Evolutionary conservation across 2,797 vertebrate genomes (phyloP).

Genomic region (Cirrhinus mrigala): DNA sequence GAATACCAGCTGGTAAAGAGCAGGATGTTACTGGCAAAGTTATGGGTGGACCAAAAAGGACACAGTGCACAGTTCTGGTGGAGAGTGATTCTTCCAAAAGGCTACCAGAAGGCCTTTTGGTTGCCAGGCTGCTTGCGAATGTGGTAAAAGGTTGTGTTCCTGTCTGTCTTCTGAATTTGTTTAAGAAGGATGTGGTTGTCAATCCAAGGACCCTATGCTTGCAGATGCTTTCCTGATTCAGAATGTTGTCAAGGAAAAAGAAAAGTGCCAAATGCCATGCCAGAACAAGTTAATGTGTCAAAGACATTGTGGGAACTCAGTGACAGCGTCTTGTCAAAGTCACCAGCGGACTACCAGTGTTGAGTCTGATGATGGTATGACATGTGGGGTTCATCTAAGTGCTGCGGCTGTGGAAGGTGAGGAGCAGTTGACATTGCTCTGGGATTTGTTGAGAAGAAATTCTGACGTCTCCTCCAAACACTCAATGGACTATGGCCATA

Average conservation of each 20-base stretch:
- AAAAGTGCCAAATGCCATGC: not conserved
- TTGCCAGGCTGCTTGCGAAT: constrained; percentile 22
- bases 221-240: not conserved
- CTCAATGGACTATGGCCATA: constrained; percentile 9
- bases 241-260: not conserved
- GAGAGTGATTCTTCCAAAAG: not conserved
- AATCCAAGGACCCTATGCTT: not conserved
- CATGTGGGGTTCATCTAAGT: not conserved
- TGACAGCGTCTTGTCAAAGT: not conserved
- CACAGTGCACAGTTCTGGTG: not conserved
- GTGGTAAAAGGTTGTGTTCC: constrained; percentile 17
- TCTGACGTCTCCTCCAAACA: constrained; percentile 23
- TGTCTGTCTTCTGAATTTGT: not conserved
- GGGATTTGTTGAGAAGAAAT: not conserved
- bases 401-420: not conserved
- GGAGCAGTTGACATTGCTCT: not conserved
- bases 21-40: not conserved
- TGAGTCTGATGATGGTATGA: too few species aligned
- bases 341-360: not conserved
- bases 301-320: not conserved
- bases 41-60: not conserved
- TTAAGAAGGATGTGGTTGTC: not conserved
- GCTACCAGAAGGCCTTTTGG: not conserved
- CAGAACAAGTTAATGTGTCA: not conserved
- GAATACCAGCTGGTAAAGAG: not conserved